phyloP scores from a whole-genome alignment of 1,140 invertebrate species.

The Spodoptera frugiperda region DNA sequence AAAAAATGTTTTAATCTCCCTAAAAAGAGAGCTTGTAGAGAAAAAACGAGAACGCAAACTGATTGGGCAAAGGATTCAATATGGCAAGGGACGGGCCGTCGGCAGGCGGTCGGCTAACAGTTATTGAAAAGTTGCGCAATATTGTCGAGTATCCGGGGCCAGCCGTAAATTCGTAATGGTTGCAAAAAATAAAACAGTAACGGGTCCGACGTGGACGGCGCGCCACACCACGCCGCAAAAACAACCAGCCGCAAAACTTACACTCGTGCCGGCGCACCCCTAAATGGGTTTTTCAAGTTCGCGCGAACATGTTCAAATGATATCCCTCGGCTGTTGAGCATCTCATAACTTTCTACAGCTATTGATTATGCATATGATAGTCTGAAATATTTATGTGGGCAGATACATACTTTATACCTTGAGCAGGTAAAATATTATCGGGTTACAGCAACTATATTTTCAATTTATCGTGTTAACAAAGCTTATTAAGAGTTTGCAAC shows the following conservation, averaged over 20 bases:
- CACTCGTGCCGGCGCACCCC: constrained; percentile 46
- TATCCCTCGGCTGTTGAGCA: constrained; percentile 27
- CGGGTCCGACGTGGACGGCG: constrained; percentile 51
- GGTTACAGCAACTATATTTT: constrained; percentile 2
- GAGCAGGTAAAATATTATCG: neutral
- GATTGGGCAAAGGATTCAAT: constrained; percentile 79
- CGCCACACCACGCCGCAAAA: constrained; percentile 68
- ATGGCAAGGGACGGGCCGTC: constrained; percentile 68
- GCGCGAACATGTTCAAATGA: constrained; percentile 55
- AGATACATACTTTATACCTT: neutral
- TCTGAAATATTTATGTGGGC: neutral
- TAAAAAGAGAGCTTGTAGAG: constrained; percentile 51
- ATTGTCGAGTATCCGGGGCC: constrained; percentile 79
- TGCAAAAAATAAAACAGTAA: constrained; percentile 82
- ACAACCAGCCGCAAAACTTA: constrained; percentile 63
- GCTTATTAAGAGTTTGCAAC: constrained; percentile 58
- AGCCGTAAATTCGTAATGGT: constrained; percentile 83
- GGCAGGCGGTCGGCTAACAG: constrained; percentile 66
- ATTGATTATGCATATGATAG: constrained; percentile 13
- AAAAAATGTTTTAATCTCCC: constrained; percentile 31
- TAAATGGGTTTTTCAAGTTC: constrained; percentile 68
- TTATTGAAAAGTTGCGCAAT: constrained; percentile 85
- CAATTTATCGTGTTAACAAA: constrained; percentile 43
- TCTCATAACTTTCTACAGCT: neutral
- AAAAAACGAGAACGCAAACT: constrained; percentile 57